phyloP scores from a whole-genome alignment of 1,140 invertebrate species.

The Micrasema minimum region DNA sequence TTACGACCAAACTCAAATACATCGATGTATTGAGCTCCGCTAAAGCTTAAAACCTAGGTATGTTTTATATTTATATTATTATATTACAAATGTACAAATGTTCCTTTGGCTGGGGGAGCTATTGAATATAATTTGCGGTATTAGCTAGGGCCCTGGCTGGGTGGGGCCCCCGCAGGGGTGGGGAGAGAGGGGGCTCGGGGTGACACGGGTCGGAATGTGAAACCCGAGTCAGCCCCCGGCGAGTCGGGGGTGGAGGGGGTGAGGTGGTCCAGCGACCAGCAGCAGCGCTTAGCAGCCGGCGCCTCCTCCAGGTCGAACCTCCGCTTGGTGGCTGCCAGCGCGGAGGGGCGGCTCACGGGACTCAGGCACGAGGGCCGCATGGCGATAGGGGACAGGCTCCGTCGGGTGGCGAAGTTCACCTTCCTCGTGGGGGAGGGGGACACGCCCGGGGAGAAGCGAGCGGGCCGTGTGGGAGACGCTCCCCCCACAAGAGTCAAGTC shows the following conservation, averaged over 20 bases:
- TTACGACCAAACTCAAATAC: neutral
- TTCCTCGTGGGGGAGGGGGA: constrained; percentile 87
- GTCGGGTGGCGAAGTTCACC: constrained; percentile 76
- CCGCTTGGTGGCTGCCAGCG: constrained; percentile 76
- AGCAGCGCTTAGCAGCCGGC: constrained; percentile 59
- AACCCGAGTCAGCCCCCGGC: constrained; percentile 50
- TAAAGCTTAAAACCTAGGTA: constrained; percentile 10
- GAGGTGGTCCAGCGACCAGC: constrained; percentile 57
- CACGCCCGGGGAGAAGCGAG: constrained; percentile 67
- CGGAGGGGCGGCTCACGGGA: constrained; percentile 80
- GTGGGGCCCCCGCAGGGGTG: constrained; percentile 33
- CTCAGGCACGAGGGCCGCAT: constrained; percentile 79
- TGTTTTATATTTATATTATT: no score
- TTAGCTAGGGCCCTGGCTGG: constrained; percentile 49
- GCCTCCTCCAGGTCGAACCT: constrained; percentile 81
- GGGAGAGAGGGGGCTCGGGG: constrained; percentile 45
- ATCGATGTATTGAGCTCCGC: constrained; percentile 5
- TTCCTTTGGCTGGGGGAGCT: constrained; percentile 50
- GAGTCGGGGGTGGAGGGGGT: constrained; percentile 56
- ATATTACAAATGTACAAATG: constrained; percentile 32
- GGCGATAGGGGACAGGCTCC: constrained; percentile 85
- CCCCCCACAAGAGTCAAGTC: constrained; percentile 82
- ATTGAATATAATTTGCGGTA: constrained; percentile 24
- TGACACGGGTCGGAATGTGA: constrained; percentile 51
- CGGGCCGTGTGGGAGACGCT: constrained; percentile 65